Base-by-base conservation (phyloP, 2,797 vertebrate genomes). In the Darevskia nairensis region DNA sequence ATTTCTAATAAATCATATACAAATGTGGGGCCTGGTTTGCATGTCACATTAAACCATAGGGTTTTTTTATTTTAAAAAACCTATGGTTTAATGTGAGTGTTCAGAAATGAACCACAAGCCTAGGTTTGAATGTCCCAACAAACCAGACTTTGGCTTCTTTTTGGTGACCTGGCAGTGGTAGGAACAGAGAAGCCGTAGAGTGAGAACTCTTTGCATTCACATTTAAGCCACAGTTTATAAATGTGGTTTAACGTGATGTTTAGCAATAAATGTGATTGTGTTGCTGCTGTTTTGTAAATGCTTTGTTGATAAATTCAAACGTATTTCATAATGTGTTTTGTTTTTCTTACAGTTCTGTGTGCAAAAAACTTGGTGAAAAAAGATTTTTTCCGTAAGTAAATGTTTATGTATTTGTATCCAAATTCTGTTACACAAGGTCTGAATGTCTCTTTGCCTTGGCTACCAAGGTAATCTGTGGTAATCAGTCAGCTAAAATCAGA, bases 301-400 rank as follows among this genome's bases (percentile, higher is more conserved):
- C 10, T 87, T 46, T 41, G 17, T 15, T 86, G 15, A 82, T 86
- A 85, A 86, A 90, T 74, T 55, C 1, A 35, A 13, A 71, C 78
- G 23, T 11, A 23, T 88, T 92, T 92, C 90, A 86, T 95, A 84
- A 81, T 95, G 9, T 94, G 11, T 95, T 89, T 96, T 91, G 88
- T 96, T 96, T 94, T 88, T 84, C 94, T 97, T 97, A 29, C 97
- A 99, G 98, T 99, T 95, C 96, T 99, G 92, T 99, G 98, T 97
- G 98, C 98, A 94, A 99, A 99, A 97, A 99, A 99, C 96, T 97
- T 99, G 97, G 98, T 98, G 97, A 99, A 99, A 97, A 99, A 99
- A 97, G 98, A 99, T 96, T 99, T 99, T 97, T 99, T 99, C 96
- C 98, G 98, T 99, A 97, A 99, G 98, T 99, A 98, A 84, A 82